Conservation (phyloP, 2,113 vertebrate species). For the Aythya baeri region DNA sequence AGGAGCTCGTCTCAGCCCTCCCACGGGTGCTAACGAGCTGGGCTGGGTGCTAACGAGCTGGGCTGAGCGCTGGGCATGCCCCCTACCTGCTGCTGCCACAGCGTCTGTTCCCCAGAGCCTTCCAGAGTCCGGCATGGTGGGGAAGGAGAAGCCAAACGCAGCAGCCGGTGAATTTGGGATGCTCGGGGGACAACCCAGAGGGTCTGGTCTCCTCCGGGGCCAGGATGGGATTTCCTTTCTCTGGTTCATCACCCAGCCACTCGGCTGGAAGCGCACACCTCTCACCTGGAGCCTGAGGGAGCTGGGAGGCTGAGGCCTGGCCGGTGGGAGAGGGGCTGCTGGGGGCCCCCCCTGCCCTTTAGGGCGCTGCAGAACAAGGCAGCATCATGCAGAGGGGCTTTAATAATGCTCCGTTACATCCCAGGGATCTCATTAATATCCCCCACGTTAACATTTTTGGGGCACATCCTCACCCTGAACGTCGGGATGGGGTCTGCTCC, state of each 20-base stretch:
- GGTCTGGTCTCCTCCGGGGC: background rate
- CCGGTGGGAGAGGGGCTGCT: background rate
- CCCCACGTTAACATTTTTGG: background rate
- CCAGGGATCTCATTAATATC: conserved; percentile 18
- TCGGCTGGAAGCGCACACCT: background rate
- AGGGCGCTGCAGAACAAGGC: background rate
- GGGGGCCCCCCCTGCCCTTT: rapidly evolving
- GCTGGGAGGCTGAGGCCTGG: background rate
- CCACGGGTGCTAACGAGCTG: background rate
- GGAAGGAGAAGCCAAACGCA: background rate
- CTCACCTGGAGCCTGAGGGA: background rate
- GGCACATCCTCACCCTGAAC: background rate
- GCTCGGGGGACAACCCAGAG: background rate
- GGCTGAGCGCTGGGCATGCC: background rate
- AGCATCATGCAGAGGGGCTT: background rate
- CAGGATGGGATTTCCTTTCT: background rate
- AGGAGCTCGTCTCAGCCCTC: background rate
- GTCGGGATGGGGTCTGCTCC: background rate
- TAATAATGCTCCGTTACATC: background rate
- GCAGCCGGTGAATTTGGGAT: background rate
- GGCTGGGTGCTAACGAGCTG: background rate
- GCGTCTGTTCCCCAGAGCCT: background rate
- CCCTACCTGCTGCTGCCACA: conserved; percentile 38
- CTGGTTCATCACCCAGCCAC: conserved; percentile 56
- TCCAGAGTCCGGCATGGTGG: rapidly evolving